Percentiles rank a stretch among this genome's conserved stretches.
Conservation (phyloP, 2,888 invertebrate genomes). For the Coleophora flavipennella region DNA sequence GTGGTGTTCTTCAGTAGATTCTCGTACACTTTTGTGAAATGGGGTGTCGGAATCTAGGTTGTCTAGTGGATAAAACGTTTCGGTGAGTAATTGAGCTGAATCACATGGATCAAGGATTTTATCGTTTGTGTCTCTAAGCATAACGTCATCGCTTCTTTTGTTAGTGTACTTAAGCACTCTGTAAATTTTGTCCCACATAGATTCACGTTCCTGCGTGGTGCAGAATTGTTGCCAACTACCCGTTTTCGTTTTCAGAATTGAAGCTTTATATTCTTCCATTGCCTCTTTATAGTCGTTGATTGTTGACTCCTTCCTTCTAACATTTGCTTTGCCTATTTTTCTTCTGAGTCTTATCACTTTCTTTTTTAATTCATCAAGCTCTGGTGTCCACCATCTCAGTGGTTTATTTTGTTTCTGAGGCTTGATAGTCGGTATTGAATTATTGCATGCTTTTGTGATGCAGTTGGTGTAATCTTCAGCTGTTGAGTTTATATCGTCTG, state of each 20-base stretch:
- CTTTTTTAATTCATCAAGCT: conserved; percentile 1
- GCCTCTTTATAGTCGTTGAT: conserved; percentile 1
- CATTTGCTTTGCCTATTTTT: conserved; percentile 3
- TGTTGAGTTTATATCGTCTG: not conserved
- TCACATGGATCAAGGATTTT: conserved; percentile 1
- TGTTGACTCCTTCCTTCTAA: not conserved
- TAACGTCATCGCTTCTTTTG: conserved; percentile 3
- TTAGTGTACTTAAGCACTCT: conserved; percentile 4
- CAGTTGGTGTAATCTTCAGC: not conserved
- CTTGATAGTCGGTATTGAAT: not conserved
- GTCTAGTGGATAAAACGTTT: conserved; percentile 11
- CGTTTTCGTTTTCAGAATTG: not conserved
- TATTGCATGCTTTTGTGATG: not conserved
- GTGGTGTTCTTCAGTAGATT: too few relatives aligned
- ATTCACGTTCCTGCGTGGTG: conserved; percentile 4
- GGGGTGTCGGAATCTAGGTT: not conserved
- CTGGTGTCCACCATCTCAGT: conserved; percentile 5
- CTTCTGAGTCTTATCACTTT: conserved; percentile 1
- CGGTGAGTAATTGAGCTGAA: conserved; percentile 7
- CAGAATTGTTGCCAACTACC: conserved; percentile 12
- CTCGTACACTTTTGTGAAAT: too few relatives aligned
- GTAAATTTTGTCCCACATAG: conserved; percentile 11
- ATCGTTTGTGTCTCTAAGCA: not conserved
- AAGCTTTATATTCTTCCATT: conserved; percentile 2
- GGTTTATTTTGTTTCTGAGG: not conserved